A percentile compares a stretch with the other conserved stretches of the same genome.
phyloP scores from a whole-genome alignment of 1,140 invertebrate genomes.

The Euura saliciscinereae region DNA sequence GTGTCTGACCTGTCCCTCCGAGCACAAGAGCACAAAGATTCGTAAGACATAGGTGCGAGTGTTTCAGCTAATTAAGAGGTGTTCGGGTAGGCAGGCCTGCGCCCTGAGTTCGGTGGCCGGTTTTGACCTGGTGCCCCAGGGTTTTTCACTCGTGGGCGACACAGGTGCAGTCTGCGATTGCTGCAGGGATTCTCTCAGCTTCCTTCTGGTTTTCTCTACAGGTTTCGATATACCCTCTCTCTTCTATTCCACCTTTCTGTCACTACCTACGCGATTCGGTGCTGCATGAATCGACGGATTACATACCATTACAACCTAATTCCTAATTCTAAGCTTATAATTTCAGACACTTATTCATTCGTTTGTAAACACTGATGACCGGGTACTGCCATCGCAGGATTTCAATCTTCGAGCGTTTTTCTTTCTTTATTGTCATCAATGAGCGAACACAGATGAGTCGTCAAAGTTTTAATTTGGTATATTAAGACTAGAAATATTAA shows the following conservation, averaged over 20 bases:
- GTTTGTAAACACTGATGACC: no score
- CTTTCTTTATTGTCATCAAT: no score
- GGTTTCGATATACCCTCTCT: background rate
- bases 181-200: background rate
- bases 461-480: no score
- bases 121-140: constrained; percentile 6
- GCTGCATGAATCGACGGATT: background rate
- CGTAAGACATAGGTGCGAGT: background rate
- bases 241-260: background rate
- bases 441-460: no score
- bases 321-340: background rate
- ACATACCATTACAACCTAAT: constrained; percentile 1
- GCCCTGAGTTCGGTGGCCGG: constrained; percentile 3
- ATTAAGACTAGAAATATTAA: no score
- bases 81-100: background rate
- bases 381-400: no score
- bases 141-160: constrained; percentile 1
- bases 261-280: background rate
- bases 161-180: background rate
- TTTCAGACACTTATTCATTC: no score
- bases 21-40: no score
- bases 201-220: background rate
- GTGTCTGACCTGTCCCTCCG: no score
- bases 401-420: no score
- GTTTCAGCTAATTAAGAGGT: constrained; percentile 7